These are phyloP conservation scores for Pogona vitticeps DNA, from an alignment of 2,113 vertebrate genomes.

Conservation along the genomic window DNA sequence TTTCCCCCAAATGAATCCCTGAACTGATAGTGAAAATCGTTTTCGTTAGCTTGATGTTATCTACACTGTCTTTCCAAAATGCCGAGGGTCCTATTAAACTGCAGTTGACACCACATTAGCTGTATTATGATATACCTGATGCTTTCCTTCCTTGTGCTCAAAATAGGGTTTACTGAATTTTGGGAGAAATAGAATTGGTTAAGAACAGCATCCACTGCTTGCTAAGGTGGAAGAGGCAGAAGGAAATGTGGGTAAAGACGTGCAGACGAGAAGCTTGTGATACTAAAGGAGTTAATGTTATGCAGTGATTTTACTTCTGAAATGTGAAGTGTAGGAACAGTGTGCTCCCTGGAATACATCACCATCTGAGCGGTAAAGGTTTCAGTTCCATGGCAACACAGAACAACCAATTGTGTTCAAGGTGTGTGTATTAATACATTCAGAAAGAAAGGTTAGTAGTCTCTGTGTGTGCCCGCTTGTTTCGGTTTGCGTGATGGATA, in stretches of 20 bases:
- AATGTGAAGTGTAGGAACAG: conserved; percentile 64
- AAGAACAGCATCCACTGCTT: conserved; percentile 46
- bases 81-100: neutral
- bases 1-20: neutral
- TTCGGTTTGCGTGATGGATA: neutral
- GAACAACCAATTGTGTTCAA: conserved; percentile 57
- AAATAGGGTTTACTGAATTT: conserved; percentile 39
- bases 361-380: conserved; percentile 61
- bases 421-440: conserved; percentile 64
- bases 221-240: conserved; percentile 51
- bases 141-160: conserved; percentile 36
- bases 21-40: neutral
- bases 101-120: neutral
- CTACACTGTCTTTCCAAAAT: neutral
- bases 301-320: conserved; percentile 71
- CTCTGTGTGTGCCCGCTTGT: conserved; percentile 10
- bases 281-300: conserved; percentile 60
- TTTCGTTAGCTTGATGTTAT: neutral
- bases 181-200: conserved; percentile 27
- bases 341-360: conserved; percentile 59
- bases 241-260: conserved; percentile 20
- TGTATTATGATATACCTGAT: conserved; percentile 32
- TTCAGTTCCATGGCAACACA: conserved; percentile 77
- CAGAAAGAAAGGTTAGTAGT: conserved; percentile 48
- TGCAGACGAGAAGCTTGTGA: conserved; percentile 62